Evolutionary conservation across 2,797 vertebrate species (phyloP), one percentile per base, ranked within the genome.

Genomic region (Chelmon rostratus): DNA sequence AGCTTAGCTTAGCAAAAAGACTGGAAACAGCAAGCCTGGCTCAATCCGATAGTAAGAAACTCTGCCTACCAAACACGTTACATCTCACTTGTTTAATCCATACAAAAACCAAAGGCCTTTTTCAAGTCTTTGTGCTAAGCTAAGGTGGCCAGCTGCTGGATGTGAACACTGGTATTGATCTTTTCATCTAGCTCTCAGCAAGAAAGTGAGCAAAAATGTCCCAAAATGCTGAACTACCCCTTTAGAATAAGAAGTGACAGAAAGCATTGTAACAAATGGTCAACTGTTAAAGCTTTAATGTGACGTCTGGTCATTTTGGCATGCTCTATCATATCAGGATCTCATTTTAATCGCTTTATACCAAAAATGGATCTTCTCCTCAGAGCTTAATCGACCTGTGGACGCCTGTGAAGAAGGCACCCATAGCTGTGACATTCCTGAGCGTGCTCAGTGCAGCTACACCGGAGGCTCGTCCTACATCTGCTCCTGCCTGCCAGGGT

Each of bases 401-500:
- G 94, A 99, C 82, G 95, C 97, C 61, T 99, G 98, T 64, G 90
- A 92, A 59, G 92, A 84, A 0, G 96, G 96, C 46, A 96, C 96
- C 2, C 97, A 99, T n/a, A 85, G 90, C 65, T 99, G 98, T 66
- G 98, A 98, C 82, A 91, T 96, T 69, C 92, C 96, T 1, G 96
- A 98, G 83, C 97, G 97, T 0, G 97, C 98, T 44, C 94, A 87
- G 81, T 99, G 98, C 73, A 92, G 95, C 87, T 97, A 98, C 91
- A 94, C 88, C 0, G 96, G 97, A 3, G 96, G 96, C 6, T 96
- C 96, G 0, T 86, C 94, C 70, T 98, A 96, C 73, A 46, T 94
- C 92, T 99, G 98, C 90, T 91, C 96, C 10, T 99, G 98, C 63
- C 93, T 96, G 59, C 90, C 95, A 0, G 98, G 98, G 28, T 99